A percentile compares a stretch with the other conserved stretches of the same genome.
Evolutionary conservation across 2,888 invertebrate genomes (phyloP).

Genomic region (Drosophila rubida): DNA sequence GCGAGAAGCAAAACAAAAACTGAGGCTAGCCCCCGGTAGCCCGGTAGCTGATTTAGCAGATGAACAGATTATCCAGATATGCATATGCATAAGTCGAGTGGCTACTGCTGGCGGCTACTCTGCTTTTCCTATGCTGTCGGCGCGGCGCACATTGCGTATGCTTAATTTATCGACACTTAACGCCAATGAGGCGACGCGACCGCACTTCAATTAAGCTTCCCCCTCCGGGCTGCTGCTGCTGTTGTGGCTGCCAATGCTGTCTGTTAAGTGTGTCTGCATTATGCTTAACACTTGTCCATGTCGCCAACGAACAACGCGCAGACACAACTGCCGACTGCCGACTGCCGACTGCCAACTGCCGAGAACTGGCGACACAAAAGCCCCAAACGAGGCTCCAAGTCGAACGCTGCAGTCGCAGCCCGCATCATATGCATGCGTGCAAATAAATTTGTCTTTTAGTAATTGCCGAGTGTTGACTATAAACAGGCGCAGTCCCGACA

Average conservation of each 20-base stretch:
- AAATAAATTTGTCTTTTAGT: constrained; percentile 84
- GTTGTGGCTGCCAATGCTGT: not conserved
- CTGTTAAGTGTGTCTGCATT: constrained; percentile 70
- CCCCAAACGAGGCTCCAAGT: not conserved
- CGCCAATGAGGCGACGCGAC: constrained; percentile 76
- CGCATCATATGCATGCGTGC: constrained; percentile 79
- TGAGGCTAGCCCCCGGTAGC: not conserved
- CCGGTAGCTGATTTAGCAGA: constrained; percentile 43
- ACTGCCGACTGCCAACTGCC: constrained; percentile 8
- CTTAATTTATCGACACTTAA: constrained; percentile 83
- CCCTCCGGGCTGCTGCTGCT: too few relatives aligned
- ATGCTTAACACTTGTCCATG: constrained; percentile 81
- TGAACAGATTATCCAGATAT: constrained; percentile 22
- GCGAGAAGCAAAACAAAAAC: not conserved
- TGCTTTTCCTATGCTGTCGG: too few relatives aligned
- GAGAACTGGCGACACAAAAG: not conserved
- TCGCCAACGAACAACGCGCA: constrained; percentile 63
- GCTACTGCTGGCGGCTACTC: too few relatives aligned
- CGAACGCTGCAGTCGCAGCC: constrained; percentile 37
- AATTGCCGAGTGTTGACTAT: constrained; percentile 78
- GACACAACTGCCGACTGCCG: constrained; percentile 27
- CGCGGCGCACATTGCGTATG: constrained; percentile 63
- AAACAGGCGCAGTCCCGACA: constrained; percentile 62
- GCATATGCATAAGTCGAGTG: constrained; percentile 4
- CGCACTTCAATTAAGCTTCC: constrained; percentile 1